Percentiles rank a stretch among this genome's conserved stretches.
phyloP scores from a whole-genome alignment of 2,797 vertebrate genomes.

The Xiphophorus birchmanni region DNA sequence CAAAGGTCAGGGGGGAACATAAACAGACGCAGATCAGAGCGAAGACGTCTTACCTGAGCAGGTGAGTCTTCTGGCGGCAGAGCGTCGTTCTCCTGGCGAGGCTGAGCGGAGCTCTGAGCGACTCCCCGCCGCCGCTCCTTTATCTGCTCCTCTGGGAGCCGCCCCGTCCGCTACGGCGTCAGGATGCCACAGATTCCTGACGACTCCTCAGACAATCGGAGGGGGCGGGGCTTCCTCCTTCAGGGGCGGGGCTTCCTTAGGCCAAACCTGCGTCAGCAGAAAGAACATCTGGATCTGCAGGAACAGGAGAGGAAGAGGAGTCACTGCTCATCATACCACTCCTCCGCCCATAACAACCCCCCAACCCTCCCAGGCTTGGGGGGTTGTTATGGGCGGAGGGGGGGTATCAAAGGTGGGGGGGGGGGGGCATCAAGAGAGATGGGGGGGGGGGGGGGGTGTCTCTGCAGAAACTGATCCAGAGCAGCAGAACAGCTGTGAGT shows the following conservation, averaged over 20 bases:
- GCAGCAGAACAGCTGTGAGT: background rate
- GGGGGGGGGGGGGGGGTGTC: no score
- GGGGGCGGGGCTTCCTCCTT: no score
- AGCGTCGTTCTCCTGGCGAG: background rate
- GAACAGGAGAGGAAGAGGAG: background rate
- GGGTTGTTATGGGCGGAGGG: no score
- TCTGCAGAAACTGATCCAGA: no score
- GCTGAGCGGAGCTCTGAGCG: conserved; percentile 27
- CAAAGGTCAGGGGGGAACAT: background rate
- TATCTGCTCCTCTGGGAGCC: conserved; percentile 49
- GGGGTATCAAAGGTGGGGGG: no score
- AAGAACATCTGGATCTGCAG: conserved; percentile 11
- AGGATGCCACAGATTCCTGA: conserved; percentile 65
- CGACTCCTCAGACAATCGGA: conserved; percentile 21
- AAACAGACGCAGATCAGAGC: background rate
- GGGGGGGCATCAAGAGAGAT: no score
- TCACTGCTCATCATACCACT: background rate
- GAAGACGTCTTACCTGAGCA: conserved; percentile 42
- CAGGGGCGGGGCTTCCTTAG: background rate
- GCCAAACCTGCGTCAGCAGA: background rate
- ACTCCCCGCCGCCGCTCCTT: conserved; percentile 4
- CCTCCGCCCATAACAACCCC: no score
- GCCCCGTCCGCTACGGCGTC: background rate
- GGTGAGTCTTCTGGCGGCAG: conserved; percentile 4
- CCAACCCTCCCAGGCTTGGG: no score